Percentiles rank a stretch among this genome's conserved stretches.
These are phyloP conservation scores for Ochropleura plecta DNA, from an alignment of 2,888 invertebrate genomes.

Conservation along the genomic window DNA sequence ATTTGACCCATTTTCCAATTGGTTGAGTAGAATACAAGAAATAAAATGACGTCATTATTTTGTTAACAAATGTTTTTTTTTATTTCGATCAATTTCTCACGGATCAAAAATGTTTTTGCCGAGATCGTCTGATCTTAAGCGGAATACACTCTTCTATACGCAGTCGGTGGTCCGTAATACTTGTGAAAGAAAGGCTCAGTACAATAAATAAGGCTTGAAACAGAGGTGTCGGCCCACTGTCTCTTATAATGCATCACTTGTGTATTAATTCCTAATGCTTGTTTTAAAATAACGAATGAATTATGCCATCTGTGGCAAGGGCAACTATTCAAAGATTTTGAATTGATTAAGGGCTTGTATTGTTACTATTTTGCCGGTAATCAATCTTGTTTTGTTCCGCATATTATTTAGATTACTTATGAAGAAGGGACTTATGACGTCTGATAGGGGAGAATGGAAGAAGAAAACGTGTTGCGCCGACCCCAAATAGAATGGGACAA, in stretches of 20 bases:
- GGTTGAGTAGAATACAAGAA: too few species aligned
- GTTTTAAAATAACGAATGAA: slow-evolving; percentile 70
- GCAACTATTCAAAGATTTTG: slow-evolving; percentile 57
- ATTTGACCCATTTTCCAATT: too few species aligned
- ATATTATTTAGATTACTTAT: slow-evolving; percentile 15
- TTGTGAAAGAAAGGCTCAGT: slow-evolving; percentile 76
- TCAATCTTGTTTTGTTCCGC: slow-evolving; percentile 49
- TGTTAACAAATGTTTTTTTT: too few species aligned
- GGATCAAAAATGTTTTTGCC: not conserved
- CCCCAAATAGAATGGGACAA: too few species aligned
- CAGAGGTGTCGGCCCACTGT: slow-evolving; percentile 79
- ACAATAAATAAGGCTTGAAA: slow-evolving; percentile 80
- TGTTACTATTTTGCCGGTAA: slow-evolving; percentile 50
- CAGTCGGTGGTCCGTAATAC: slow-evolving; percentile 80
- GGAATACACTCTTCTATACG: slow-evolving; percentile 69
- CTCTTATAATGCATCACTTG: slow-evolving; percentile 79
- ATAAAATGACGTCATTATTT: too few species aligned
- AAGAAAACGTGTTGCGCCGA: too few species aligned
- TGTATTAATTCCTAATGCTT: slow-evolving; percentile 76
- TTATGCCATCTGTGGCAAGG: slow-evolving; percentile 54
- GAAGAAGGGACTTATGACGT: not conserved
- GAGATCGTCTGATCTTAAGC: slow-evolving; percentile 51
- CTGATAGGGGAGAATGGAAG: too few species aligned
- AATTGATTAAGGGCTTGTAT: slow-evolving; percentile 54
- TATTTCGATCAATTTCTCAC: not conserved